A percentile compares a stretch with the other conserved stretches of the same genome.
Evolutionary conservation across 1,140 invertebrate species (phyloP).

Genomic region (Conopomorpha cramerella): DNA sequence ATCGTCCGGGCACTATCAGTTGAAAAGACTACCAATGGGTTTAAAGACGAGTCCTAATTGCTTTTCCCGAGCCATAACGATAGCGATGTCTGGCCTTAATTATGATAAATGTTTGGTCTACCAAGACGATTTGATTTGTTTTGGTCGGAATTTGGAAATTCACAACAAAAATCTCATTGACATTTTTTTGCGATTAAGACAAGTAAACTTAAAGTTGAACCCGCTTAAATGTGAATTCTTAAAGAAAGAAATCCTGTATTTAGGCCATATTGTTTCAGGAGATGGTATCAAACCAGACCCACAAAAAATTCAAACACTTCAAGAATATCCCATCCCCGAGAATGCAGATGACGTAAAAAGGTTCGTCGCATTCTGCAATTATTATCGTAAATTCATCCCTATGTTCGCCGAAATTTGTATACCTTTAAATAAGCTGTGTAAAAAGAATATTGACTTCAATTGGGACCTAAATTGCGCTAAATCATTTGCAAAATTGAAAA

Average conservation of each 20-base stretch:
- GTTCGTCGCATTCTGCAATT: not conserved
- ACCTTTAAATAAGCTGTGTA: not conserved
- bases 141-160: not conserved
- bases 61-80: no score
- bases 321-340: not conserved
- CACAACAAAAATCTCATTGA: not conserved
- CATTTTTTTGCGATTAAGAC: not conserved
- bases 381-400: not conserved
- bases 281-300: not conserved
- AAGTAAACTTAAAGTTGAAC: not conserved
- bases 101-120: no score
- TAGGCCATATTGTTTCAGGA: not conserved
- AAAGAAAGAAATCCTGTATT: not conserved
- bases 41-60: no score
- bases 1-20: no score
- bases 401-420: not conserved
- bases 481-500: not conserved
- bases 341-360: not conserved
- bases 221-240: not conserved
- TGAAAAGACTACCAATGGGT: no score
- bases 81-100: no score
- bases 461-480: not conserved
- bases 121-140: not conserved
- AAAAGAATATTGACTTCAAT: not conserved
- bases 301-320: not conserved